Percentiles rank a stretch among this genome's conserved stretches.
These are phyloP conservation scores for Drosophila peninsularis DNA, from an alignment of 2,888 invertebrate species.

Conservation along the genomic window DNA sequence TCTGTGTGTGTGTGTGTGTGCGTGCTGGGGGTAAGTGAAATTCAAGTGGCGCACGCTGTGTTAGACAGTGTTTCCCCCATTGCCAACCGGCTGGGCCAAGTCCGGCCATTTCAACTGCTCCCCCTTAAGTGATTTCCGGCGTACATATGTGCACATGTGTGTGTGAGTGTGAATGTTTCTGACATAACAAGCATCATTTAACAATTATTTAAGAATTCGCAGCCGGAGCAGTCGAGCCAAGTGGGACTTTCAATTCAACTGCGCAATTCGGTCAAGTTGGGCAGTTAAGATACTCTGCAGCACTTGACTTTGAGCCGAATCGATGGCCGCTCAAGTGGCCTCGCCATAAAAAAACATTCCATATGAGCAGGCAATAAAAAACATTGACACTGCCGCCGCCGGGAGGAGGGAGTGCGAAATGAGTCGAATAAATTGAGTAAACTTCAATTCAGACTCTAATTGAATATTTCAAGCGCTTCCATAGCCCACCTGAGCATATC, in stretches of 20 bases:
- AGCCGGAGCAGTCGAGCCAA: slow-evolving; percentile 39
- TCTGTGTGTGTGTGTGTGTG: slow-evolving; percentile 24
- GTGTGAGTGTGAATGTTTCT: slow-evolving; percentile 64
- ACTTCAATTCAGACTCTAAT: neutral
- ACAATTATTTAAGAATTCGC: slow-evolving; percentile 76
- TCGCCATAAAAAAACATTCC: slow-evolving; percentile 22
- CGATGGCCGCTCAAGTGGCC: slow-evolving; percentile 10
- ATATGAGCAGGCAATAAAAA: slow-evolving; percentile 49
- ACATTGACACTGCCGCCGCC: slow-evolving; percentile 41
- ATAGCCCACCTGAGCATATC: neutral
- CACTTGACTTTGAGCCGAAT: neutral
- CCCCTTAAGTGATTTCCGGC: slow-evolving; percentile 69
- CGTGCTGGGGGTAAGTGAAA: slow-evolving; percentile 67
- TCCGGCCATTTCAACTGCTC: slow-evolving; percentile 16
- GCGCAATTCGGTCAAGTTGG: slow-evolving; percentile 60
- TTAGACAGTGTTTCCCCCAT: slow-evolving; percentile 65
- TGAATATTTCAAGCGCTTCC: neutral
- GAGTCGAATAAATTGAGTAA: neutral
- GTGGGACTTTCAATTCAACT: slow-evolving; percentile 54
- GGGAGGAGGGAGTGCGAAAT: slow-evolving; percentile 12
- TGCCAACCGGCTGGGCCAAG: slow-evolving; percentile 44
- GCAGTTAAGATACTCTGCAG: slow-evolving; percentile 37
- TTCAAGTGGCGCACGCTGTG: slow-evolving; percentile 77
- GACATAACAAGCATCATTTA: slow-evolving; percentile 80
- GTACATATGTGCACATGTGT: slow-evolving; percentile 9